These are phyloP conservation scores for Parascotia fuliginaria DNA, from an alignment of 2,888 invertebrate genomes.

Conservation along the genomic window DNA sequence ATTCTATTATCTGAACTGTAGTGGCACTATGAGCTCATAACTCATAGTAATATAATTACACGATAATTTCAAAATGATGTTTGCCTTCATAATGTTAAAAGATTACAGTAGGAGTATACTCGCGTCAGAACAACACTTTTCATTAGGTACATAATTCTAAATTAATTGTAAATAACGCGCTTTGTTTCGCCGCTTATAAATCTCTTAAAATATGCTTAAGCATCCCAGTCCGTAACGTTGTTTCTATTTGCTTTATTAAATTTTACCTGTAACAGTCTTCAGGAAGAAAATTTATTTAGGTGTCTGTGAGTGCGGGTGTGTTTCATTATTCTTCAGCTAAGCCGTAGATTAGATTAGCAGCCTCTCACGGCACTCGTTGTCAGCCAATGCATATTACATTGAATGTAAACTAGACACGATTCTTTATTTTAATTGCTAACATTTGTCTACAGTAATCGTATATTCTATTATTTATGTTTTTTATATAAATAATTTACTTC, in stretches of 20 bases:
- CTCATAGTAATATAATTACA: slow-evolving; percentile 13
- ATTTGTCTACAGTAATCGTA: slow-evolving; percentile 9
- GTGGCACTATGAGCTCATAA: no score
- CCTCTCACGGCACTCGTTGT: slow-evolving; percentile 46
- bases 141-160: slow-evolving; percentile 63
- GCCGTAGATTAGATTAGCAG: slow-evolving; percentile 65
- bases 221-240: slow-evolving; percentile 62
- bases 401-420: slow-evolving; percentile 38
- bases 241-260: slow-evolving; percentile 78
- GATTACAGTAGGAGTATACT: slow-evolving; percentile 29
- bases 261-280: slow-evolving; percentile 68
- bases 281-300: slow-evolving; percentile 68
- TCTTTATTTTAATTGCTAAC: slow-evolving; percentile 30
- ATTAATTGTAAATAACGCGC: slow-evolving; percentile 70
- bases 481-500: not conserved
- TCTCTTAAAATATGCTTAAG: slow-evolving; percentile 70
- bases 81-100: slow-evolving; percentile 15
- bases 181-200: slow-evolving; percentile 67
- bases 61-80: slow-evolving; percentile 18
- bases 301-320: slow-evolving; percentile 62
- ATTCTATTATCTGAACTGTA: no score
- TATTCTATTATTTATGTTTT: no score
- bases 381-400: slow-evolving; percentile 48
- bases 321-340: slow-evolving; percentile 66
- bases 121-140: slow-evolving; percentile 52